Evolutionary conservation across 2,113 vertebrate species (phyloP).

Genomic region (Tamias sibiricus): DNA sequence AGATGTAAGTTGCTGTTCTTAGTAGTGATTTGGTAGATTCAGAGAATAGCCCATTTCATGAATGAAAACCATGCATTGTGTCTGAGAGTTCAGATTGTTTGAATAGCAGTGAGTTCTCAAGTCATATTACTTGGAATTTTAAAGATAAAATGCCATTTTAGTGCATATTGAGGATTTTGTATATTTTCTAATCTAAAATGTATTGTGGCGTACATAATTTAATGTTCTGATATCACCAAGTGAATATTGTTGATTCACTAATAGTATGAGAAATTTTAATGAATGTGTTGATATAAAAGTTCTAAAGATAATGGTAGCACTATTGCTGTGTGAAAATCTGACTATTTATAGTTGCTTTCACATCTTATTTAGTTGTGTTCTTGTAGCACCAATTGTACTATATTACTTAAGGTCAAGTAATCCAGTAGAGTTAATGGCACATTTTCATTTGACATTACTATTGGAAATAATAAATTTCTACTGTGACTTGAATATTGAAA

Average conservation of each 20-base stretch:
- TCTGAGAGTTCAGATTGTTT: slow-evolving; percentile 37
- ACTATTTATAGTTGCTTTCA: slow-evolving; percentile 43
- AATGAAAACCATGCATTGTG: background rate
- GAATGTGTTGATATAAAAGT: background rate
- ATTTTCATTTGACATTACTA: slow-evolving; percentile 66
- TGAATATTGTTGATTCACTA: slow-evolving; percentile 29
- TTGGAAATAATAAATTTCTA: slow-evolving; percentile 47
- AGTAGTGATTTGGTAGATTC: background rate
- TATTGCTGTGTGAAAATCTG: slow-evolving; percentile 39
- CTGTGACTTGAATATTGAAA: slow-evolving; percentile 44
- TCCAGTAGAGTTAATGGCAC: slow-evolving; percentile 1
- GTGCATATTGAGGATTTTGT: background rate
- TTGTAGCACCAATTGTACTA: background rate
- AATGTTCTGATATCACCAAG: background rate
- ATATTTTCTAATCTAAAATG: slow-evolving; percentile 33
- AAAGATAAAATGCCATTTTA: slow-evolving; percentile 34
- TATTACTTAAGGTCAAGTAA: slow-evolving; percentile 19
- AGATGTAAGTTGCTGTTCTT: slow-evolving; percentile 33
- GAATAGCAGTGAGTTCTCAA: background rate
- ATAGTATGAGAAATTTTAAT: slow-evolving; percentile 15
- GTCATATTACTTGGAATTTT: slow-evolving; percentile 23
- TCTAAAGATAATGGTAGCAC: slow-evolving; percentile 1
- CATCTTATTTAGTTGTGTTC: slow-evolving; percentile 50
- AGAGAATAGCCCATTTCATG: background rate
- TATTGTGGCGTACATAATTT: background rate